Conservation (phyloP, 2,797 vertebrate genomes). For the Gymnopithys bicolor region DNA sequence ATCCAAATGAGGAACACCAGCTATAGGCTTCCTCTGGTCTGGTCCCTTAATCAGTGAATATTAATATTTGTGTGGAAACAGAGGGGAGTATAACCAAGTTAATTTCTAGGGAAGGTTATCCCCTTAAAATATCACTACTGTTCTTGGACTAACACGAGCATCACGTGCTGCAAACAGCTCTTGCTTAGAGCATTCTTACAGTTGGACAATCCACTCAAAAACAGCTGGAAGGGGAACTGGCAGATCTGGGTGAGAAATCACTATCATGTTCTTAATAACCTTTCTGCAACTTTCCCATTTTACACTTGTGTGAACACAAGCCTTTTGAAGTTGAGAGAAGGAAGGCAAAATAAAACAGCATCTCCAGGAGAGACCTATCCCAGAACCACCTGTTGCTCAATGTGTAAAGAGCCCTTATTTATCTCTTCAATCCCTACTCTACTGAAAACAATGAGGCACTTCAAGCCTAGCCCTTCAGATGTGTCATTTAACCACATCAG, state of each 20-base stretch:
- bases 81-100: background rate
- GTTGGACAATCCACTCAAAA: background rate
- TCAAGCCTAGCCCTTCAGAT: background rate
- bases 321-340: background rate
- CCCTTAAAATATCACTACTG: background rate
- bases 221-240: background rate
- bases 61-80: background rate
- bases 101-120: constrained; percentile 23
- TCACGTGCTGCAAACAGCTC: accelerated
- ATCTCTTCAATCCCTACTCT: background rate
- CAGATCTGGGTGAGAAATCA: background rate
- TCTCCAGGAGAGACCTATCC: background rate
- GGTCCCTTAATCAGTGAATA: constrained; percentile 9
- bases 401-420: accelerated
- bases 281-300: background rate
- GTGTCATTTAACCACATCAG: background rate
- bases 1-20: background rate
- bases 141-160: background rate
- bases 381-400: background rate
- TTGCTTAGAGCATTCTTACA: background rate
- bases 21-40: background rate
- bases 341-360: background rate
- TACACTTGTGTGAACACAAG: background rate
- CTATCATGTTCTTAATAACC: background rate
- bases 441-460: background rate